These are phyloP conservation scores for Rhynchonema sp. DNA, from an alignment of 2,888 invertebrate genomes.

Conservation along the genomic window DNA sequence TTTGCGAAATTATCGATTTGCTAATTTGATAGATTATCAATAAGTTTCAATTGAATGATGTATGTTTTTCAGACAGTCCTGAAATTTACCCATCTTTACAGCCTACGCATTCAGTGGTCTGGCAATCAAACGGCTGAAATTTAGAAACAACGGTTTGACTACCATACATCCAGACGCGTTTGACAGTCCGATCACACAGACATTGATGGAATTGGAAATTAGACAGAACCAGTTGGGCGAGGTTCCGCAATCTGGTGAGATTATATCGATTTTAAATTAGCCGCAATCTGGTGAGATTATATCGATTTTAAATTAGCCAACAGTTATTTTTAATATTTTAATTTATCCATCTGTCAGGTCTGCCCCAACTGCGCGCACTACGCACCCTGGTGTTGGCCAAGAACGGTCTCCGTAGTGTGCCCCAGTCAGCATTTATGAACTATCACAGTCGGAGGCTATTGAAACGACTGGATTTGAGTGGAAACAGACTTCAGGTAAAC, in stretches of 20 bases:
- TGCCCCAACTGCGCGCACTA: constrained; percentile 8
- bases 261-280: too few species aligned
- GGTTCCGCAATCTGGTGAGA: constrained; percentile 5
- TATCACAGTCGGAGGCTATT: neutral
- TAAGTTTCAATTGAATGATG: neutral
- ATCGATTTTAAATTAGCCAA: too few species aligned
- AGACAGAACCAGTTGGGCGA: constrained; percentile 13
- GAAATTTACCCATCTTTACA: constrained; percentile 12
- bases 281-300: too few species aligned
- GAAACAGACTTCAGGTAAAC: constrained; percentile 3
- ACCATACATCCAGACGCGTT: constrained; percentile 17
- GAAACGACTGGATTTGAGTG: neutral
- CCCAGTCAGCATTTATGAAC: constrained; percentile 14
- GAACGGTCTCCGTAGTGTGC: constrained; percentile 15
- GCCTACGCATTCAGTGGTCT: constrained; percentile 17
- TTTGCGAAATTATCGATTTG: too few species aligned
- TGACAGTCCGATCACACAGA: constrained; percentile 12
- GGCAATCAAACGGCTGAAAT: constrained; percentile 14
- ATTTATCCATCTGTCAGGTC: too few species aligned
- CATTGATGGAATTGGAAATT: constrained; percentile 18
- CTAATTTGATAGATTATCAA: too few species aligned
- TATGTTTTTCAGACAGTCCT: neutral
- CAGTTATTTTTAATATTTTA: too few species aligned
- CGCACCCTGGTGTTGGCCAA: constrained; percentile 12
- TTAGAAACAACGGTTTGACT: constrained; percentile 18